Base-by-base conservation (phyloP, 2,797 vertebrate genomes). In the Xiphorhynchus erythropygius region DNA sequence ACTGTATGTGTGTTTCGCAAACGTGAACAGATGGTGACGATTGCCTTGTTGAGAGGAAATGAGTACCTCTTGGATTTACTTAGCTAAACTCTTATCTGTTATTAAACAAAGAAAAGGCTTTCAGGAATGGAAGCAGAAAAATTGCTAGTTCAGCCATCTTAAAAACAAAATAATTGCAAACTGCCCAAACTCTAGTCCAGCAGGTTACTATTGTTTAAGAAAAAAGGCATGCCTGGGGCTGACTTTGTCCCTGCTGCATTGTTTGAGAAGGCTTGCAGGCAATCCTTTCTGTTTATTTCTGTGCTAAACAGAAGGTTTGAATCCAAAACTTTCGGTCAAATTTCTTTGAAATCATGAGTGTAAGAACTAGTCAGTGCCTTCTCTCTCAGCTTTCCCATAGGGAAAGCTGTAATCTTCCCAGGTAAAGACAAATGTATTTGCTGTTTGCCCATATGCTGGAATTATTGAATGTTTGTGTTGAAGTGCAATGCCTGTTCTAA, bases 1-100 rank as follows among this genome's bases (percentile, higher is more conserved):
- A 32, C 30, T 84, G 85, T 74, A 25, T 67, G 52, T 79, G 55
- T 87, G 87, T 90, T 84, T 89, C 87, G 77, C 63, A 89, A 77
- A 87, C 0, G 27, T 3, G 10, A 93, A 70, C 96, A 95, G 95
- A 96, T 94, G 89, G 91, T 50, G 70, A 41, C 52, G 60, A 64
- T 75, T 79, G 67, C 80, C 82, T 90, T 5, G 6, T 33, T 77
- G 74, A 67, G 57, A 68, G 53, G 64, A 74, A 86, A 67, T 41
- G 32, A 67, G 49, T 39, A 73, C 76, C 49, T 91, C 49, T 86
- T 94, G 44, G 83, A 49, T 90, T 87, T 90, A 73, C 76, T 78
- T 87, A 28, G 41, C 53, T 90, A 41, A 86, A 80, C 25, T 70
- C 63, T 63, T 27, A 24, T 7, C 59, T 2, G 2, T 76, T 87